Evolutionary conservation across 2,797 vertebrate genomes (phyloP), one percentile per base, ranked within the genome.

Genomic region (Sus cebifrons): DNA sequence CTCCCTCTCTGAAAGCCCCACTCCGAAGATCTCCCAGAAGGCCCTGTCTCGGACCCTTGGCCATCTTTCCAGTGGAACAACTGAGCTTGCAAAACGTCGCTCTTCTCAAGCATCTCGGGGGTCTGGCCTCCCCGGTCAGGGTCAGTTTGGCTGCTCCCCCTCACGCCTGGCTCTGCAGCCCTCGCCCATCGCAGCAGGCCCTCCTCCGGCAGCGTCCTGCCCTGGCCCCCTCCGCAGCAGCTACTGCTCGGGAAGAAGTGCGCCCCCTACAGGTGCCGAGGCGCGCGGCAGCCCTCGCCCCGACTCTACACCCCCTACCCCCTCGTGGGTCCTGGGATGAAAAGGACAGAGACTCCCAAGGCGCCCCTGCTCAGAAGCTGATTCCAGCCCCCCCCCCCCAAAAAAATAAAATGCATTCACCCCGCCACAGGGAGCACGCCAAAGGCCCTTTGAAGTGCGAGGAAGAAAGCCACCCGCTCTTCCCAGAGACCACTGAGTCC

Each of bases 381-480:
- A 86, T 40, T 78, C 62, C 82, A 74, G 60, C 65, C 77, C 83
- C 81, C 78, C 62, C 44, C 44, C 44, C 44, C 44, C 2, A 32
- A 21, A 75, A 60, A 89, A 71, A 27, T 32, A n/a, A 94, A 79
- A 65, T 23, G 49, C 54, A 1, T 18, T 54, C 54, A 2, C 67
- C 75, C 49, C 6, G 2, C 1, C 2, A 71, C 77, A 71, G 5
- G 29, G 32, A 84, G 92, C 1, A 4, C 73, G 73, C 68, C 86
- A 91, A 73, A 90, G 67, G 18, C 52, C 44, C 94, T 97, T 96
- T 96, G 93, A 97, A 97, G 77, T 17, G 32, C 68, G 17, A 95
- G 71, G 86, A 93, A 89, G 81, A 92, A 85, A 97, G 96, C 25
- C 8, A 2, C 5, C 52, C 85, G 23, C 21, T 27, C 32, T 96